Evolutionary conservation across 2,113 vertebrate species (phyloP), one percentile per base, ranked within the genome.

Genomic region (Myodes glareolus): DNA sequence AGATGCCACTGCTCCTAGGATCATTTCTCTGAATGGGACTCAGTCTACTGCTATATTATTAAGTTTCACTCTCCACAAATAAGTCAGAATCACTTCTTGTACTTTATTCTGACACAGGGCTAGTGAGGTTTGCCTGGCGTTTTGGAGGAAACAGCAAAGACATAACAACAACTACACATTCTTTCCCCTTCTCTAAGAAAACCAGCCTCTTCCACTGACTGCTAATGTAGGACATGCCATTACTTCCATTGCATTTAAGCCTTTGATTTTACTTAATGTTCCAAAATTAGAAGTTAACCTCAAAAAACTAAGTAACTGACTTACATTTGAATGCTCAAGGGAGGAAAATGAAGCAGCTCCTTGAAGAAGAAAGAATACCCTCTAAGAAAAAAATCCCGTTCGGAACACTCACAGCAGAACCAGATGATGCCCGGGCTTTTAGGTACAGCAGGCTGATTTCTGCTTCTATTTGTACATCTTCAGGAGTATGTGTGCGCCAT

Each of bases 181-280:
- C 5, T 17, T 21, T 91, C 68, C 14, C 6, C 14, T 65, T 7
- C 65, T 65, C 87, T 39, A 33, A 31, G 29, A 39, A 94, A 36
- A 63, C 11, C 42, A 78, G 12, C 6, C 2, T 4, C 58, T 73
- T 55, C 61, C 12, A 31, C 63, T 81, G 50, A 52, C 70, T 86
- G 13, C 50, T 36, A 63, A 63, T 87, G 13, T 84, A 78, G 72
- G 68, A 52, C n/a, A 42, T 47, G 13, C 13, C 52, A 19, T 85
- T 47, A 77, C 29, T 95, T 76, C 33, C 42, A 42, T 81, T 88
- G 23, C 65, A 81, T 75, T 88, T 92, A 47, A 93, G 58, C 36
- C 55, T 68, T 88, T 33, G 39, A 36, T 92, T 91, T 85, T 70
- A 85, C 36, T 85, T 55, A 80, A 81, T 33, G 94, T 88, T 93